These are phyloP conservation scores for Microtus californicus DNA, from an alignment of 2,797 vertebrate species.

Conservation along the genomic window DNA sequence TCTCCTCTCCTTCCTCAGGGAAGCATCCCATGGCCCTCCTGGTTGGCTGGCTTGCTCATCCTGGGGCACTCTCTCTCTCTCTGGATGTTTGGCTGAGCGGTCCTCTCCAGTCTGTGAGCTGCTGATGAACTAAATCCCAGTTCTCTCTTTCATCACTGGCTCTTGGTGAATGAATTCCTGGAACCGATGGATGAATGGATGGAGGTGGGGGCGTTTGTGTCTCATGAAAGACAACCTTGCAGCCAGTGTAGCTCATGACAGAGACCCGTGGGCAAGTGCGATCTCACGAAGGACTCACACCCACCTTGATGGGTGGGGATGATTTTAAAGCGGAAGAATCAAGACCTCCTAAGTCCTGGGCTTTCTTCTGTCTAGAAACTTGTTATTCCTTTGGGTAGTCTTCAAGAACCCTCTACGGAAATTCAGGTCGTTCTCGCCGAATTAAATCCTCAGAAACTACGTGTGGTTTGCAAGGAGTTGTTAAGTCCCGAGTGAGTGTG, in stretches of 20 bases:
- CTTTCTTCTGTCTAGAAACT: background rate
- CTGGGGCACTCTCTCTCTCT: background rate
- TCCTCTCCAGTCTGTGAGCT: background rate
- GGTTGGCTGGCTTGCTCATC: background rate
- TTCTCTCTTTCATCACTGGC: background rate
- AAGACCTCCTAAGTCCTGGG: background rate
- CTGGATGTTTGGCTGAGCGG: background rate
- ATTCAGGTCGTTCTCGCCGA: background rate
- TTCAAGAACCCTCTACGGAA: slow-evolving; percentile 5
- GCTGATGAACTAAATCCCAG: background rate
- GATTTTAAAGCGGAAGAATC: background rate
- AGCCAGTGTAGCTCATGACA: background rate
- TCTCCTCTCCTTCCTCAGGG: background rate
- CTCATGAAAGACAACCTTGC: background rate
- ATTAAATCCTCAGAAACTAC: background rate
- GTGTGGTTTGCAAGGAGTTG: background rate
- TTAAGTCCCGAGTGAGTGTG: background rate
- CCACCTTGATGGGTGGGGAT: background rate
- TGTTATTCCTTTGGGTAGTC: background rate
- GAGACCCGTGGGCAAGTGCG: background rate
- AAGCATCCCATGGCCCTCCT: background rate
- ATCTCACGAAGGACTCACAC: background rate
- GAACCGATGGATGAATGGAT: background rate
- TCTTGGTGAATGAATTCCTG: background rate
- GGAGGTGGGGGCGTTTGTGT: background rate